Evolutionary conservation across 2,113 vertebrate genomes (phyloP), one percentile per base, ranked within the genome.

Genomic region (Alectura lathami): DNA sequence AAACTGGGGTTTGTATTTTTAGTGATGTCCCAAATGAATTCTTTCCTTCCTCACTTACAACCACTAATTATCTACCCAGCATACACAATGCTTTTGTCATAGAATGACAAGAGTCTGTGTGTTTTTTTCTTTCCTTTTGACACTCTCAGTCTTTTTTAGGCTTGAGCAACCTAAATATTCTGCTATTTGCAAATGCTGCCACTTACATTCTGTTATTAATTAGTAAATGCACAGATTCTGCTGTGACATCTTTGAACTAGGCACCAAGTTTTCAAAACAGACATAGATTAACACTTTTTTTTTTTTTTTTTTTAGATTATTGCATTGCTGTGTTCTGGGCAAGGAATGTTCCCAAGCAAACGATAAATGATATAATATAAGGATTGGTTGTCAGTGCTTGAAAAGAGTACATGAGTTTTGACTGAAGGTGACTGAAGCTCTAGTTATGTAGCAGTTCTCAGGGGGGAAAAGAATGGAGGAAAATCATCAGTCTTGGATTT

Each of bases 31-130:
- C 32, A 67, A 74, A 83, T 80, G 11, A 90, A 73, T 90, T 93
- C 59, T 59, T 88, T 95, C 72, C 91, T 90, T 75, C 45, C 45
- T 91, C 59, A 38, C 54, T 92, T 82, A 84, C 38, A 95, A n/a
- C 90, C 42, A 83, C 73, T 95, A 92, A 95, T 95, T 96, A 92
- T 88, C 75, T 80, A 70, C 90, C 94, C 90, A 70, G 42, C 78
- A 56, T 92, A 83, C 80, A 93, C 60, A 78, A 86, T 74, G 17
- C 32, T 90, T 91, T 96, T 95, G 88, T 90, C 45, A 30, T 15
- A 75, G 60, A 83, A 86, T 86, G 92, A 68, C 80, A 90, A 68
- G 76, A 90, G 36, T 86, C 60, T 47, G 50, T 74, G 72, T 77
- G 43, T 87, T 96, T 91, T 91, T 86, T 54, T 70, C 73, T 90